phyloP scores from a whole-genome alignment of 2,113 vertebrate genomes.

The Promerops cafer region DNA sequence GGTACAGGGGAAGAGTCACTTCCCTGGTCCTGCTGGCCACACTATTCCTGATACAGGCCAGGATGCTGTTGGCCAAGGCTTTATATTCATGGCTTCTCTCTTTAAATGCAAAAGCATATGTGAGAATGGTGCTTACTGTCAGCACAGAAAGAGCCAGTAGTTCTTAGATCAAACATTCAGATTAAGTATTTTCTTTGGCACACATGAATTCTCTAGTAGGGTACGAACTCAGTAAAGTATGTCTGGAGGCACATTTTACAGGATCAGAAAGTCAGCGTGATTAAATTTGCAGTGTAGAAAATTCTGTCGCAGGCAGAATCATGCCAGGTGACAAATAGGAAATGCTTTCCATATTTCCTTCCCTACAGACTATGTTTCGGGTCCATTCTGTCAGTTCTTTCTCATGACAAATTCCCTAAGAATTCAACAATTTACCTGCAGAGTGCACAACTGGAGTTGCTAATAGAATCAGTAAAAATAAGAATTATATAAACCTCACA shows the following conservation, averaged over 20 bases:
- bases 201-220: neutral
- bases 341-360: neutral
- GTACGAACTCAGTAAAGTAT: neutral
- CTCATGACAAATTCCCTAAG: neutral
- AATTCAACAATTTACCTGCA: neutral
- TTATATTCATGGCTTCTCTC: neutral
- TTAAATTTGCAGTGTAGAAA: neutral
- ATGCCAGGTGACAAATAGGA: neutral
- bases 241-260: neutral
- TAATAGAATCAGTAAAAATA: neutral
- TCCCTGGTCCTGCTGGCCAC: neutral
- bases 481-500: neutral
- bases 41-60: neutral
- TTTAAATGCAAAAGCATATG: neutral
- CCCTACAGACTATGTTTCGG: neutral
- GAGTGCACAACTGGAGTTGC: neutral
- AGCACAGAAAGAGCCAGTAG: neutral
- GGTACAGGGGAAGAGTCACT: neutral
- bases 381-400: neutral
- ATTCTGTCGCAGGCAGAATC: neutral
- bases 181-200: neutral
- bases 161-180: neutral
- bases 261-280: accelerated
- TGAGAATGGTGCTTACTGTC: neutral
- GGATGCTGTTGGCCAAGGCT: neutral